These are phyloP conservation scores for Poecilia wingei DNA, from an alignment of 2,797 vertebrate species.

Conservation along the genomic window DNA sequence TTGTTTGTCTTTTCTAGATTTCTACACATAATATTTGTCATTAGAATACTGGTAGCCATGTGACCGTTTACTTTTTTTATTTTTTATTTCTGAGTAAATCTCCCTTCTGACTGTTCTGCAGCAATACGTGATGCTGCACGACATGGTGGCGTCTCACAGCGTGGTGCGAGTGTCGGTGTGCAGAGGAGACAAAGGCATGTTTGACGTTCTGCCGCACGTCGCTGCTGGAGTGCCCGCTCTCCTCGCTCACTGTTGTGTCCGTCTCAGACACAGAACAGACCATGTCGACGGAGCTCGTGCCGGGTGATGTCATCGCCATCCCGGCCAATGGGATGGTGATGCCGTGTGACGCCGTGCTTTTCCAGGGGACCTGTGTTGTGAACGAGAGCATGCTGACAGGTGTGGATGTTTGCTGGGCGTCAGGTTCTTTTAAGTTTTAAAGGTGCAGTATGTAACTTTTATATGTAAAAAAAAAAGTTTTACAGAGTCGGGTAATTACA, in stretches of 20 bases:
- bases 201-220: neutral
- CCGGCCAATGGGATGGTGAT: slow-evolving; percentile 93
- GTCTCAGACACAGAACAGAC: slow-evolving; percentile 87
- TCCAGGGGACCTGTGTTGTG: slow-evolving; percentile 93
- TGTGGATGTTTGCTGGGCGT: neutral
- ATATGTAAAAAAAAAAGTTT: too few relatives aligned
- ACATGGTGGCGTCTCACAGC: slow-evolving; percentile 94
- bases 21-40: neutral
- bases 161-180: slow-evolving; percentile 89
- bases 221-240: neutral
- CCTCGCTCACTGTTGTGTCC: neutral
- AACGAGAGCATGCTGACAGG: slow-evolving; percentile 99
- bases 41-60: neutral
- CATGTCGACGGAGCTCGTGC: slow-evolving; percentile 95
- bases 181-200: slow-evolving; percentile 86
- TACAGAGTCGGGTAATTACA: too few relatives aligned
- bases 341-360: slow-evolving; percentile 93
- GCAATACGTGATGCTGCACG: slow-evolving; percentile 95
- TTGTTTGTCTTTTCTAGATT: neutral
- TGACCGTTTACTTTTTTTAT: neutral
- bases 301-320: slow-evolving; percentile 92
- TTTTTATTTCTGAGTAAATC: neutral
- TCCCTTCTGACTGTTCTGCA: slow-evolving; percentile 61
- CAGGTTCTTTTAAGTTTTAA: neutral
- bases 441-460: too few relatives aligned